phyloP scores from a whole-genome alignment of 2,888 invertebrate genomes.

The Dicycla oo region DNA sequence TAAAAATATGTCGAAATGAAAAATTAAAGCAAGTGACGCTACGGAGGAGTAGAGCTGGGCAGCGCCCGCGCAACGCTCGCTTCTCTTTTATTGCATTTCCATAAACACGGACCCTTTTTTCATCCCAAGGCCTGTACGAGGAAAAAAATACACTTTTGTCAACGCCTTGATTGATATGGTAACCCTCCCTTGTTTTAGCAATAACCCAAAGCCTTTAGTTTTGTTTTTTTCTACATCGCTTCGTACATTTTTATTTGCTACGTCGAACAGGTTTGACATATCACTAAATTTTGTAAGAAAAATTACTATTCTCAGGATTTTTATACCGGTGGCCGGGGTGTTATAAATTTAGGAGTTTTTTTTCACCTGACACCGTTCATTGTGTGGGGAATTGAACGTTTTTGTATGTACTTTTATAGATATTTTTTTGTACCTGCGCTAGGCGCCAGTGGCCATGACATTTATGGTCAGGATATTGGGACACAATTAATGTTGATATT shows the following conservation, averaged over 20 bases:
- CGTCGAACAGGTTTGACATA: constrained; percentile 89
- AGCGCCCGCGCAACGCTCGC: constrained; percentile 74
- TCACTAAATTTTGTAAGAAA: constrained; percentile 90
- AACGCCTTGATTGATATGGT: constrained; percentile 89
- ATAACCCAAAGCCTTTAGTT: constrained; percentile 82
- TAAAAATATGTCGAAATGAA: constrained; percentile 30
- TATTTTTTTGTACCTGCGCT: constrained; percentile 85
- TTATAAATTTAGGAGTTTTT: constrained; percentile 87
- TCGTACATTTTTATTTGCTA: constrained; percentile 89
- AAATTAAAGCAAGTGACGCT: constrained; percentile 62
- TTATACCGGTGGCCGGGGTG: constrained; percentile 86
- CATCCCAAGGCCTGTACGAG: constrained; percentile 78
- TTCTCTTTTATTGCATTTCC: constrained; percentile 84
- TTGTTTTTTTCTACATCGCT: constrained; percentile 77
- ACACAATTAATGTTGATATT: constrained; percentile 89
- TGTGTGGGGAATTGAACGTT: constrained; percentile 82
- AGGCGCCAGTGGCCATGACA: constrained; percentile 90
- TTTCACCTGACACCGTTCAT: constrained; percentile 80
- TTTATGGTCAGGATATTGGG: constrained; percentile 89
- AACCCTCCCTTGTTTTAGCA: constrained; percentile 90
- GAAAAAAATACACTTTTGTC: constrained; percentile 87
- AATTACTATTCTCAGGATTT: constrained; percentile 87
- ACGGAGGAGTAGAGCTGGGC: constrained; percentile 56
- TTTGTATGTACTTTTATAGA: constrained; percentile 83
- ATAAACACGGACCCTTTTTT: constrained; percentile 88